A percentile compares a stretch with the other conserved stretches of the same genome.
Conservation (phyloP, 2,888 invertebrate genomes). For the Stenolophus ochropezus region DNA sequence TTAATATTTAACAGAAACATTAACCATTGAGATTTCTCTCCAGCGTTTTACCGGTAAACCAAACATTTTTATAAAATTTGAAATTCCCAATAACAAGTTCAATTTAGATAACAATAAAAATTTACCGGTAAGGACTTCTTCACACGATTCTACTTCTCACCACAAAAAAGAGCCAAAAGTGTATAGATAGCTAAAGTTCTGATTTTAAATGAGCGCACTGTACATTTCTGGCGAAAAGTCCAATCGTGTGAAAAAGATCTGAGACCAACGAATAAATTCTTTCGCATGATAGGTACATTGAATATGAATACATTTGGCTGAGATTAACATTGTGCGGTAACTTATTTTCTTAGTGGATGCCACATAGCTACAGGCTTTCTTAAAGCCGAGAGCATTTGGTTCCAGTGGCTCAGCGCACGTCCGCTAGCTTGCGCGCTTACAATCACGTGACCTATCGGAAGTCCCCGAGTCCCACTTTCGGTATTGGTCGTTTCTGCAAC, state of each 20-base stretch:
- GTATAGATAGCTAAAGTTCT: too few species aligned
- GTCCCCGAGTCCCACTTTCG: constrained; percentile 74
- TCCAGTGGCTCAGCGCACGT: constrained; percentile 85
- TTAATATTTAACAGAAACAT: constrained; percentile 40
- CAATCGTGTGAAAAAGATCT: too few species aligned
- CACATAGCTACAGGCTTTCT: constrained; percentile 90
- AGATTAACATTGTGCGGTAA: constrained; percentile 31
- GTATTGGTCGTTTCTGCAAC: constrained; percentile 74
- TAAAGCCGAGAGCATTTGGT: constrained; percentile 87
- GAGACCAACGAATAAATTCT: background rate
- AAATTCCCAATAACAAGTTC: constrained; percentile 3
- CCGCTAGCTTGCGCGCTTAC: constrained; percentile 85
- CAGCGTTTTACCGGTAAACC: constrained; percentile 41
- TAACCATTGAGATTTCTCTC: constrained; percentile 23
- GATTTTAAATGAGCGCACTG: too few species aligned
- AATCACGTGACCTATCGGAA: constrained; percentile 86
- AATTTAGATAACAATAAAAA: background rate
- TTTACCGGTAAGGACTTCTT: too few species aligned
- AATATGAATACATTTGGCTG: constrained; percentile 28
- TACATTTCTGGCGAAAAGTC: too few species aligned
- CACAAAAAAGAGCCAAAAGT: too few species aligned
- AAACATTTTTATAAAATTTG: constrained; percentile 20
- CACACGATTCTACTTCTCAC: too few species aligned
- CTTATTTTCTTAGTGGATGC: constrained; percentile 81
- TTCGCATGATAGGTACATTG: constrained; percentile 34